A percentile compares a stretch with the other conserved stretches of the same genome.
These are phyloP conservation scores for Poeciliopsis presidionis DNA, from an alignment of 2,797 vertebrate genomes.

Conservation along the genomic window DNA sequence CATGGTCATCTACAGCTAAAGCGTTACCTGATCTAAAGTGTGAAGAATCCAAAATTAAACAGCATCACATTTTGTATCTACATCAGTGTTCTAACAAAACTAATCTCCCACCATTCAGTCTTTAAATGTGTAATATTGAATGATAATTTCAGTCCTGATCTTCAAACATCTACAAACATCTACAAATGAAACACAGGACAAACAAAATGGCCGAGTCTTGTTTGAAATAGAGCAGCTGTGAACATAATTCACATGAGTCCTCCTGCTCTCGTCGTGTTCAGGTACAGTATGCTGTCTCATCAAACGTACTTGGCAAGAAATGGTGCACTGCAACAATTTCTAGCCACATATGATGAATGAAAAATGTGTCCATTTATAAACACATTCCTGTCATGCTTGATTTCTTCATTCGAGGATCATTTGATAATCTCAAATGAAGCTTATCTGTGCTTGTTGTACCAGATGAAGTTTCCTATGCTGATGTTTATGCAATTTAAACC, in stretches of 20 bases:
- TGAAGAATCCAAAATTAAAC: neutral
- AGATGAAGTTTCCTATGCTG: slow-evolving; percentile 21
- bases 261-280: neutral
- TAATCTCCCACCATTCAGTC: neutral
- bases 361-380: neutral
- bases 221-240: neutral
- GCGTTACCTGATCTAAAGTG: neutral
- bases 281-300: neutral
- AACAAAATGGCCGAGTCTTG: neutral
- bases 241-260: neutral
- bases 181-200: neutral
- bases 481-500: slow-evolving; percentile 36
- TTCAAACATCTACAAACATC: neutral
- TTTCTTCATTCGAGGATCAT: neutral
- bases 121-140: neutral
- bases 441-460: slow-evolving; percentile 20
- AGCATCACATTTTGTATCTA: neutral
- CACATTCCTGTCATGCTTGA: neutral
- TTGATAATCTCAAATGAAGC: neutral
- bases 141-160: neutral
- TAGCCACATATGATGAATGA: neutral
- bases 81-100: neutral
- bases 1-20: neutral
- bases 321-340: neutral
- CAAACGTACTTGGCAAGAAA: neutral